Evolutionary conservation across 2,888 invertebrate species (phyloP), one percentile per base, ranked within the genome.

Genomic region (Athalia cordata): DNA sequence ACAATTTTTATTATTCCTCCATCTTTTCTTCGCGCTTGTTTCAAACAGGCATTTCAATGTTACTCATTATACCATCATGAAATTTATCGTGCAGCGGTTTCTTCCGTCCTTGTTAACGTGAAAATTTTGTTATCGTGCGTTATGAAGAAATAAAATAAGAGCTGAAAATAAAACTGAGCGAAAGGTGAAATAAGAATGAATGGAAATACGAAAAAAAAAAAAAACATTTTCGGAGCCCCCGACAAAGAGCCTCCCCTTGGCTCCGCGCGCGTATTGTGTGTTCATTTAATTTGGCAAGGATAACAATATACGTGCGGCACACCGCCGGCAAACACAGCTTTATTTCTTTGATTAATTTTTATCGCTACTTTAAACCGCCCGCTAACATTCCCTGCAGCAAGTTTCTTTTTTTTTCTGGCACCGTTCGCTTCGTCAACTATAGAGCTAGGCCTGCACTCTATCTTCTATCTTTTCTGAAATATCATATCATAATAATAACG

Each of bases 251-350:
- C 47, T 8, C 67, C 49, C 67, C 50, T 64, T 45, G 11, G 67
- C 15, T 15, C 13, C n/a, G 8, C 0, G 52, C 7, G 29, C 11
- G 6, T n/a, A 52, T 68, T 68, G 68, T 68, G 57, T 47, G 59
- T 72, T 59, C 57, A 47, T 72, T 72, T 72, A 72, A 72, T 72
- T 72, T 72, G 57, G 43, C 72, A 72, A 72, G 72, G 57, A 59
- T 13, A 72, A 72, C 72, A 59, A 72, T 72, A 52, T 68, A 59
- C 59, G 75, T 74, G 49, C 50, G 7, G 13, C 15, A 43, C 74
- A 29, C 9, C 11, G 11, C 6, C 3, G 3, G 57, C 75, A 75
- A 75, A 75, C 64, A 75, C 75, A 75, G 75, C 75, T 75, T 75
- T 49, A 43, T 75, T 64, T 75, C 50, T 62, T 64, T 75, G 49